Evolutionary conservation across 2,797 vertebrate species (phyloP).

Genomic region (Thunnus albacares): DNA sequence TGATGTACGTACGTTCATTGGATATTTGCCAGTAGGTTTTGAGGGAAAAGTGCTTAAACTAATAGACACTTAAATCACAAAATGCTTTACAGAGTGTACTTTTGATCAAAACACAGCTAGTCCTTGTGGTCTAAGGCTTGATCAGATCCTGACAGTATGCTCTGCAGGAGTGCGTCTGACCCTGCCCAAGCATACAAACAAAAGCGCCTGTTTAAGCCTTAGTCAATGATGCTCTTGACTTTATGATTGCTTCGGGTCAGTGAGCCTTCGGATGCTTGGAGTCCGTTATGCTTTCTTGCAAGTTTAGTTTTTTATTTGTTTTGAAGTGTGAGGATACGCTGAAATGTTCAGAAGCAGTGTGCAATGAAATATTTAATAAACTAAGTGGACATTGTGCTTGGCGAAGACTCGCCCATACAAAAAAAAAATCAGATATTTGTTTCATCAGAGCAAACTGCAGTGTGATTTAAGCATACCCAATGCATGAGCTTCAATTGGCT

Average conservation of each 20-base stretch:
- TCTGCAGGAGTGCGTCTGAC: conserved; percentile 25
- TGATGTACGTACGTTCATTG: neutral
- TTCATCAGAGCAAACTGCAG: neutral
- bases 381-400: neutral
- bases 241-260: conserved; percentile 23
- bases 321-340: neutral
- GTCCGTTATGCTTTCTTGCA: conserved; percentile 12
- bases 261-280: conserved; percentile 13
- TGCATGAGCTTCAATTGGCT: neutral
- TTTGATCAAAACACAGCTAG: conserved; percentile 24
- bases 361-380: conserved; percentile 23
- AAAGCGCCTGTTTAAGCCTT: conserved; percentile 29
- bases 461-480: conserved; percentile 3
- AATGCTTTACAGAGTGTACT: conserved; percentile 7
- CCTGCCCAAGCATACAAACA: conserved; percentile 34
- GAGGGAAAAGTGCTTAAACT: neutral
- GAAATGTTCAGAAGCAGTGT: neutral
- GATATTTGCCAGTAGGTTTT: neutral
- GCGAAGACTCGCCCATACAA: neutral
- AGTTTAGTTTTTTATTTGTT: conserved; percentile 22
- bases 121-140: conserved; percentile 15
- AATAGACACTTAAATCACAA: neutral
- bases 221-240: conserved; percentile 19
- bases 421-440: neutral
- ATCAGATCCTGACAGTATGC: conserved; percentile 30